Evolutionary conservation across 2,888 invertebrate species (phyloP).

Genomic region (Xestia rhomboidea): DNA sequence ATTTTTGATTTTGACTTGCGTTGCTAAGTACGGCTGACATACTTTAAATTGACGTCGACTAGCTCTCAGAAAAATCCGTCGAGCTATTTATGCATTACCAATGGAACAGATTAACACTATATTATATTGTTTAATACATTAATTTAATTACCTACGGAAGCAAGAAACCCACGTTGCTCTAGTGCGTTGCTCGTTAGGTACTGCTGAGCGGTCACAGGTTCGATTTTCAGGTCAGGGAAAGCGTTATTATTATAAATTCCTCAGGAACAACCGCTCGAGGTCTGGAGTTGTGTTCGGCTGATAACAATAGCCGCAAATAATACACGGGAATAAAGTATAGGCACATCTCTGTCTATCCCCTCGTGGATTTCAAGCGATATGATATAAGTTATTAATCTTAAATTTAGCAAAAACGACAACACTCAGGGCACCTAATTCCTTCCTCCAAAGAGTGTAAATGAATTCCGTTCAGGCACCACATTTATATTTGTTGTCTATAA

Average conservation of each 20-base stretch:
- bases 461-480: conserved; percentile 37
- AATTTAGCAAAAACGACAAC: not conserved
- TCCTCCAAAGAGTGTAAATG: conserved; percentile 22
- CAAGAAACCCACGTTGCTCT: not conserved
- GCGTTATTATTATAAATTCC: not conserved
- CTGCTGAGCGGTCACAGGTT: not conserved
- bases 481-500: conserved; percentile 34
- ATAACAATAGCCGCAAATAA: not conserved
- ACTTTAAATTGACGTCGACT: too few relatives aligned
- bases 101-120: too few relatives aligned
- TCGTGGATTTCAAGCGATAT: not conserved
- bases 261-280: not conserved
- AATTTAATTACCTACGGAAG: too few relatives aligned
- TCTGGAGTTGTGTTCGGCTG: not conserved
- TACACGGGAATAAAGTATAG: not conserved
- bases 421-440: not conserved
- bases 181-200: not conserved
- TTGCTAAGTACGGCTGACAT: too few relatives aligned
- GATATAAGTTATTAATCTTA: not conserved
- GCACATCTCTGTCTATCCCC: not conserved
- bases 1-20: too few relatives aligned
- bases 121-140: too few relatives aligned
- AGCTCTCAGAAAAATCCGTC: too few relatives aligned
- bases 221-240: not conserved
- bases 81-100: too few relatives aligned